Evolutionary conservation across 1,140 invertebrate genomes (phyloP).

Genomic region (Drosophila ficusphila): DNA sequence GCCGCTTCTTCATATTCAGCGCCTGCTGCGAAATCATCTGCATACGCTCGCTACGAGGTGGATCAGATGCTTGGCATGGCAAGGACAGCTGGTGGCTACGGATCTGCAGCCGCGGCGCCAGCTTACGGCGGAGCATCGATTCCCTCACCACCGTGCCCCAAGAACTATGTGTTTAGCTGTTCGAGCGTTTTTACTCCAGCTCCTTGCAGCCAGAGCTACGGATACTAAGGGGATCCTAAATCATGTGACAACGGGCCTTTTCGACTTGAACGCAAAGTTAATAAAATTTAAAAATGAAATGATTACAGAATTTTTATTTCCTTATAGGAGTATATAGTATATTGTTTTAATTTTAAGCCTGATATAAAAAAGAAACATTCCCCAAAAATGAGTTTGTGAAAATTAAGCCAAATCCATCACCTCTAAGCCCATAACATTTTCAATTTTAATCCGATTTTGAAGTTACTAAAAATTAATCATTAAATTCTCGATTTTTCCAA

Average conservation of each 20-base stretch:
- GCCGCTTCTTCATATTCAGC: constrained; percentile 47
- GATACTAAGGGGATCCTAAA: constrained; percentile 24
- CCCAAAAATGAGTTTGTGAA: too few species aligned
- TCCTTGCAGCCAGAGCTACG: constrained; percentile 47
- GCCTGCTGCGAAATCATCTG: constrained; percentile 30
- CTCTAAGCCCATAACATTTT: too few species aligned
- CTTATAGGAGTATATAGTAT: background rate
- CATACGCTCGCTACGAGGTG: constrained; percentile 51
- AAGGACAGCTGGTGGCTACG: constrained; percentile 19
- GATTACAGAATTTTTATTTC: too few species aligned
- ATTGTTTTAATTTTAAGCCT: too few species aligned
- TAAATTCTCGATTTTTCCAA: too few species aligned
- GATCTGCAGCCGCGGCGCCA: constrained; percentile 15
- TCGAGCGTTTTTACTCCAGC: constrained; percentile 52
- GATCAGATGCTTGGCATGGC: constrained; percentile 29
- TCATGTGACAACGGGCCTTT: background rate
- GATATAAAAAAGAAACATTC: background rate
- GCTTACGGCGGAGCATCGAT: constrained; percentile 37
- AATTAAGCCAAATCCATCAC: too few species aligned
- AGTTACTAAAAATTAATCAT: too few species aligned
- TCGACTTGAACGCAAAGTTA: background rate
- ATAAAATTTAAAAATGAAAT: background rate
- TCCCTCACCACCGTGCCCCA: constrained; percentile 54
- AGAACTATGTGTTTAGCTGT: constrained; percentile 62
- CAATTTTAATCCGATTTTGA: too few species aligned